Evolutionary conservation across 1,140 invertebrate genomes (phyloP).

Genomic region (Ephestia elutella): DNA sequence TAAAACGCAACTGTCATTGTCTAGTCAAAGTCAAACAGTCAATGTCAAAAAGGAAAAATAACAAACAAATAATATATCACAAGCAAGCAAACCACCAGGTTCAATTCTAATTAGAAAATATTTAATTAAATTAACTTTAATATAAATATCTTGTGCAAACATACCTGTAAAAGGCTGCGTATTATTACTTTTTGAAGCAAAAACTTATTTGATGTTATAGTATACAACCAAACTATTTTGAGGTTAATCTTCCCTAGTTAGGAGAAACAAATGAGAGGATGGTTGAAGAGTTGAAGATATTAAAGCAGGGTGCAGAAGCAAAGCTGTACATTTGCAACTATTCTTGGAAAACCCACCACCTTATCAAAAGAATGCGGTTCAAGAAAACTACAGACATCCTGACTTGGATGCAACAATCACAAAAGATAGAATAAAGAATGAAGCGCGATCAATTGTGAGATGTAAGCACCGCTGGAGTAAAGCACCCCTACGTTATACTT

Average conservation of each 20-base stretch:
- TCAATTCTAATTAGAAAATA: too few species aligned
- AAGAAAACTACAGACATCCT: conserved; percentile 90
- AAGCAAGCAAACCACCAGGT: too few species aligned
- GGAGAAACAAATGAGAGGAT: too few species aligned
- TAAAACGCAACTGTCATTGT: conserved; percentile 1
- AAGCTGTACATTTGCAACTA: conserved; percentile 86
- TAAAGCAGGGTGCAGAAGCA: conserved; percentile 97
- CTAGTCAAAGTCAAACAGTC: too few species aligned
- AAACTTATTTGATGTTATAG: too few species aligned
- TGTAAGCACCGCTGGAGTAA: conserved; percentile 87
- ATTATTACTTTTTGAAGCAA: too few species aligned
- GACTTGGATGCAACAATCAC: conserved; percentile 88
- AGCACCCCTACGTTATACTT: conserved; percentile 88
- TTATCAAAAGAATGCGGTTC: conserved; percentile 96
- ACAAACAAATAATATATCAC: background rate
- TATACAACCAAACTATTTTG: background rate
- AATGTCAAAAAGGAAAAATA: background rate
- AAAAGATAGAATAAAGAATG: conserved; percentile 91
- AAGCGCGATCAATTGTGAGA: conserved; percentile 87
- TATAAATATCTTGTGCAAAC: too few species aligned
- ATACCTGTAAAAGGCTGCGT: too few species aligned
- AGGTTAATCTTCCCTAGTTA: too few species aligned
- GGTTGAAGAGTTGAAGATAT: conserved; percentile 73
- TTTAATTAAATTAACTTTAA: too few species aligned
- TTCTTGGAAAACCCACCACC: conserved; percentile 82